A percentile compares a stretch with the other conserved stretches of the same genome.
phyloP scores from a whole-genome alignment of 2,797 vertebrate species.

The Gymnothorax reevesii region DNA sequence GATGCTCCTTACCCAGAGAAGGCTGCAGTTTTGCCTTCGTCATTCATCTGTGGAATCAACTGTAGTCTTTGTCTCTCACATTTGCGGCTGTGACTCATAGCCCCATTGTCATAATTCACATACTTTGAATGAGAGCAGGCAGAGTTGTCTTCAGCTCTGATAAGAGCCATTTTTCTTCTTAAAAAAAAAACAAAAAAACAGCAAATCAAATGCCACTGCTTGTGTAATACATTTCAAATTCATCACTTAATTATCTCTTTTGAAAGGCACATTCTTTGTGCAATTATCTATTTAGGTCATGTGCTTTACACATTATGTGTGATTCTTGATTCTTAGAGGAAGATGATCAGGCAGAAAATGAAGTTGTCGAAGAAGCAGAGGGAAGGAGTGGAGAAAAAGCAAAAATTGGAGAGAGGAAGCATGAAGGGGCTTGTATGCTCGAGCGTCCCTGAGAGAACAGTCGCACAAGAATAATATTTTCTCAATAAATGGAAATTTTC shows the following conservation, averaged over 20 bases:
- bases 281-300: constrained; percentile 13
- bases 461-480: neutral
- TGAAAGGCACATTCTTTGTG: constrained; percentile 2
- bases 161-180: neutral
- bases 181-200: neutral
- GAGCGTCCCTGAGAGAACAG: neutral
- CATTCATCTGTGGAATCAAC: neutral
- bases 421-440: neutral
- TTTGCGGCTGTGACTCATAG: neutral
- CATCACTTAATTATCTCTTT: constrained; percentile 12
- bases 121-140: neutral
- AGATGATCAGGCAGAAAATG: neutral
- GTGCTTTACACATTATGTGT: neutral
- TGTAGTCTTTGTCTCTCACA: neutral
- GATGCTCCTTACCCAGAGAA: neutral
- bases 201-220: neutral
- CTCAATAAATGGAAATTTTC: neutral
- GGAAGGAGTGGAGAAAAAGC: neutral
- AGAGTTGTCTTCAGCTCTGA: neutral
- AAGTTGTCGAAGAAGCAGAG: no score
- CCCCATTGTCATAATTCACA: neutral
- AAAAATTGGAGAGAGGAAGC: neutral
- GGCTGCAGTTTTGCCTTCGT: neutral
- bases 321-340: constrained; percentile 6
- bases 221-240: neutral